These are phyloP conservation scores for Notamacropus eugenii DNA, from an alignment of 2,797 vertebrate genomes.

Conservation along the genomic window DNA sequence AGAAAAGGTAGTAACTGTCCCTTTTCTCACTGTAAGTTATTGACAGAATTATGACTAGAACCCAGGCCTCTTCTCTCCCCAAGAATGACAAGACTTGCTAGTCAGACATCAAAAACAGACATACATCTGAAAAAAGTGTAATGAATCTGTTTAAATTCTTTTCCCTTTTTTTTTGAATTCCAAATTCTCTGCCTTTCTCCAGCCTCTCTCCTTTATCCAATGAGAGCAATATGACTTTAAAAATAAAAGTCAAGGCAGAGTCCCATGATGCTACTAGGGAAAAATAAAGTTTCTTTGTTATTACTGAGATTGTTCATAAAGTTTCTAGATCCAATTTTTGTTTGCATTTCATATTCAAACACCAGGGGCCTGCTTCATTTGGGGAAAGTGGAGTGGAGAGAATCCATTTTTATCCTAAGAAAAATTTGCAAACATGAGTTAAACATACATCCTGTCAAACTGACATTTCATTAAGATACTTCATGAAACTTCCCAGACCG, in stretches of 20 bases:
- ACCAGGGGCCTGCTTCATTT: not conserved
- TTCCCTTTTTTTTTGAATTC: not conserved
- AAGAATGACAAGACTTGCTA: not conserved
- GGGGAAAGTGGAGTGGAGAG: not conserved
- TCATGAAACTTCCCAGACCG: not conserved
- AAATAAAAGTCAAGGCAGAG: not conserved
- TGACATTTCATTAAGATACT: not conserved
- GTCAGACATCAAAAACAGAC: not conserved
- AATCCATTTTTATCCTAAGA: not conserved
- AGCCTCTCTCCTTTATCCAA: not conserved
- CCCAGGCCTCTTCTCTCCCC: not conserved
- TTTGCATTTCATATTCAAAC: not conserved
- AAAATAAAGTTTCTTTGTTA: not conserved
- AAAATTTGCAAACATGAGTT: not conserved
- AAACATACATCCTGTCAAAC: not conserved
- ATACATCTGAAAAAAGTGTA: not conserved
- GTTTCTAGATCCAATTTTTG: not conserved
- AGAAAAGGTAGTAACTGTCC: not conserved
- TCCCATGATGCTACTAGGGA: not conserved
- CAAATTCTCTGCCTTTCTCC: not conserved
- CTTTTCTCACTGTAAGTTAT: not conserved
- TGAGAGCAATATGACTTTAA: not conserved
- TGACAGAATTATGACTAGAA: not conserved
- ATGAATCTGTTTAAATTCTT: not conserved
- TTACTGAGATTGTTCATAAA: not conserved